Evolutionary conservation across 2,113 vertebrate genomes (phyloP).

Genomic region (Balaeniceps rex): DNA sequence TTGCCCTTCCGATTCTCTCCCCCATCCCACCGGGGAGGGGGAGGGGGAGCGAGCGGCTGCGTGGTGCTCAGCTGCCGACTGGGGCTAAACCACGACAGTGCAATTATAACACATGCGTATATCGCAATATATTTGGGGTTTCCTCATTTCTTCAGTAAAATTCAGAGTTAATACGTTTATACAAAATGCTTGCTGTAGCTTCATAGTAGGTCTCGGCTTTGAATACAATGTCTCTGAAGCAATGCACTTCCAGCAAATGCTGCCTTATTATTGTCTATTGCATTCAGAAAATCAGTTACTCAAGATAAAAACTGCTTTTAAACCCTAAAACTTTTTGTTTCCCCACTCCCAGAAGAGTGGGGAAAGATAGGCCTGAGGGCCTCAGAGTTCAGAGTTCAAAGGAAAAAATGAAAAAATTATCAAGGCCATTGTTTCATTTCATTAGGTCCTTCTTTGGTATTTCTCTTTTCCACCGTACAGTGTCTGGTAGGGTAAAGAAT

Average conservation of each 20-base stretch:
- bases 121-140: neutral
- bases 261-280: neutral
- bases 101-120: accelerated
- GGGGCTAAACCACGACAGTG: too few relatives aligned
- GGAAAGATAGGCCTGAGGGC: neutral
- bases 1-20: too few relatives aligned
- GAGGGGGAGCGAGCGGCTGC: too few relatives aligned
- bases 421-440: neutral
- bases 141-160: neutral
- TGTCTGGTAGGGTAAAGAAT: neutral
- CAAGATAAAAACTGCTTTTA: neutral
- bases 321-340: neutral
- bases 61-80: too few relatives aligned
- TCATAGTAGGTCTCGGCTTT: neutral
- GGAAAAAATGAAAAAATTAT: neutral
- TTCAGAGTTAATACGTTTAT: neutral
- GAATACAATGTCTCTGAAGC: neutral
- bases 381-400: neutral
- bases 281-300: neutral
- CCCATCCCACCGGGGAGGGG: too few relatives aligned
- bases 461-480: neutral
- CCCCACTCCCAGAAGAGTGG: neutral
- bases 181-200: neutral
- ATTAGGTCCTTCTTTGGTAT: neutral
- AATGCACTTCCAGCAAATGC: neutral